Evolutionary conservation across 2,797 vertebrate genomes (phyloP), one percentile per base, ranked within the genome.

Genomic region (Cyclopterus lumpus): DNA sequence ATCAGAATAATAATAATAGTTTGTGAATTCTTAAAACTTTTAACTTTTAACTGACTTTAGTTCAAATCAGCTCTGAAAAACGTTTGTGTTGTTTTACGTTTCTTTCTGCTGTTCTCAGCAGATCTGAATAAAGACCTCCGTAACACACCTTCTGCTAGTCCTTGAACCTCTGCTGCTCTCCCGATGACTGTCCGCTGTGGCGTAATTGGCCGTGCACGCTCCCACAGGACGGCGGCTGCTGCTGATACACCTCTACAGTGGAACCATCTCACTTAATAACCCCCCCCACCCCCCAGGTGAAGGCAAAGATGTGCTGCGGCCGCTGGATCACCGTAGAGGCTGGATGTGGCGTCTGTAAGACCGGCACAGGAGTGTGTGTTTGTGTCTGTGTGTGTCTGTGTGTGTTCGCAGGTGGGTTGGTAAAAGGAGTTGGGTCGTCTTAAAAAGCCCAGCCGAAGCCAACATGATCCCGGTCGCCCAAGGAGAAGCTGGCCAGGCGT

Each of bases 121-220:
- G 62, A 58, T 75, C 64, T 76, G 77, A 84, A 77, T 49, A 67
- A 66, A 82, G 32, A 70, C 71, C 55, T 77, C 55, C 49, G 59
- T 42, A 77, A 57, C 48, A 77, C 67, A 81, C 73, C 59, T 76
- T 77, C 67, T 81, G 67, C 73, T 44, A 24, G 73, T 77, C 81
- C 69, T 71, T 87, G 79, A 86, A 67, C 73, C 69, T 68, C 28
- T 34, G 49, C n/a, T 83, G 85, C 71, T 72, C 83, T 75, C 67
- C 63, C 11, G 26, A 53, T 86, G 86, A 83, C 81, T 26, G 42
- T 71, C 76, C 67, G n/a, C 51, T 36, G 20, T 30, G 2, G 55
- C 46, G 53, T 87, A 87, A 88, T 82, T 84, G 89, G 77, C 82
- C 67, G 5, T 58, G 73, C 75, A 61, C 54, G 38, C 60, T 81